Percentiles rank a stretch among this genome's conserved stretches.
phyloP scores from a whole-genome alignment of 2,113 vertebrate genomes.

The Benitochromis conjunctus region DNA sequence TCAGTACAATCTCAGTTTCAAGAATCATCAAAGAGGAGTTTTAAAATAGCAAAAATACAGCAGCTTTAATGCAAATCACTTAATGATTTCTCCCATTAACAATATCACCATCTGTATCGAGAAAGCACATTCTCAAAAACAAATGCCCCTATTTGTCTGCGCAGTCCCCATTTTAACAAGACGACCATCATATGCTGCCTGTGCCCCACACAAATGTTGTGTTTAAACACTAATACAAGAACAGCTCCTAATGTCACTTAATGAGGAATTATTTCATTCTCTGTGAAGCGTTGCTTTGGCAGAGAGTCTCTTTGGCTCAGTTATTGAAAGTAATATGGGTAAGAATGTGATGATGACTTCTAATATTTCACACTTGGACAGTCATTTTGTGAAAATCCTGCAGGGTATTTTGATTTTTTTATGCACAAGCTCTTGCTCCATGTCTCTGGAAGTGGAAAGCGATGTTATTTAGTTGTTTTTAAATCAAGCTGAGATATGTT shows the following conservation, averaged over 20 bases:
- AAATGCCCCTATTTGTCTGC: neutral
- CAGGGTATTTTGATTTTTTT: neutral
- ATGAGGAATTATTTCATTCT: neutral
- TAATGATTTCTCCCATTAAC: neutral
- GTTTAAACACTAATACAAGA: neutral
- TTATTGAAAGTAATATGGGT: neutral
- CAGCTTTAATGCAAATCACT: neutral
- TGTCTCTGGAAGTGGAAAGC: neutral
- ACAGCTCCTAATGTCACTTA: neutral
- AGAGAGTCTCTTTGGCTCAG: neutral
- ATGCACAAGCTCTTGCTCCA: rapidly evolving
- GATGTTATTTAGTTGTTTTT: neutral
- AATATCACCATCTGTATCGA: neutral
- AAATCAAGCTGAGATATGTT: constrained; percentile 19
- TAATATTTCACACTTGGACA: neutral
- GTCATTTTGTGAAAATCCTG: neutral
- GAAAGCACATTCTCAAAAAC: neutral
- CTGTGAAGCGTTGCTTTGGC: neutral
- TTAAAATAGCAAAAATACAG: neutral
- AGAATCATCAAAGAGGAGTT: neutral
- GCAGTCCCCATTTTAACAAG: neutral
- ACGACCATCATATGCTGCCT: neutral
- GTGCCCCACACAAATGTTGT: neutral
- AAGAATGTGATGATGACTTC: neutral
- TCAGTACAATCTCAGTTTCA: neutral